Base-by-base conservation (phyloP, 64 coral and sea anemone species). In the Exaiptasia diaphana region DNA sequence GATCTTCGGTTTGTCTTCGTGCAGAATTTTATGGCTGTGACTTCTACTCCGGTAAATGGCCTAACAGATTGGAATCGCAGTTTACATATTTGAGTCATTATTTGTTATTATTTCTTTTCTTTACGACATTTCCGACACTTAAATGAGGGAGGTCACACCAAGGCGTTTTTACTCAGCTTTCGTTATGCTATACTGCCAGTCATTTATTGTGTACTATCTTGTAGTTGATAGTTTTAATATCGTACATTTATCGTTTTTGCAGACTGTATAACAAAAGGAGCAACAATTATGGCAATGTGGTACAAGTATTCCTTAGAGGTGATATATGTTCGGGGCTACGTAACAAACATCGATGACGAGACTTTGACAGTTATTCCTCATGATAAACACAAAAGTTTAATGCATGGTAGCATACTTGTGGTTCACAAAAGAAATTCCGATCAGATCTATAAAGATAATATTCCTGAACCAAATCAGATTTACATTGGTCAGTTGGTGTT, bases 11-110 rank as follows among this genome's bases (percentile, higher is more conserved):
- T 4, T 86, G 83, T 12, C 28, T 86, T 15, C 38, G 83, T 53
- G 71, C 71, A 15, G 83, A 86, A 52, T 53, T 86, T 10, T 86
- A 77, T 41, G 83, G 83, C 10, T 86, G 83, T 30, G 21, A 43
- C 15, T 86, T 86, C 31, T 39, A 77, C 22, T 60, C 83, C 60
- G 57, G 83, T 86, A 20, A 26, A 58, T 50, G 5, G 32, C 11
- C 0, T 8, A 20, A 1, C 44, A 29, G 8, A 46, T 11, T 30
- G 1, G 20, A 57, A 2, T 18, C 53, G 12, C 53, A 4, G 0
- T 50, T 20, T 14, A 22, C 17, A 20, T 22, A 56, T 56, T 0
- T 23, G 17, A 3, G 24, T 11, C 2, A 54, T 14, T 20, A 20
- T 23, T 20, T 54, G 50, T 54, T 14, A 54, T 54, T 14, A 3